A percentile compares a stretch with the other conserved stretches of the same genome.
phyloP scores from a whole-genome alignment of 2,888 invertebrate genomes.

The Acleris laterana region DNA sequence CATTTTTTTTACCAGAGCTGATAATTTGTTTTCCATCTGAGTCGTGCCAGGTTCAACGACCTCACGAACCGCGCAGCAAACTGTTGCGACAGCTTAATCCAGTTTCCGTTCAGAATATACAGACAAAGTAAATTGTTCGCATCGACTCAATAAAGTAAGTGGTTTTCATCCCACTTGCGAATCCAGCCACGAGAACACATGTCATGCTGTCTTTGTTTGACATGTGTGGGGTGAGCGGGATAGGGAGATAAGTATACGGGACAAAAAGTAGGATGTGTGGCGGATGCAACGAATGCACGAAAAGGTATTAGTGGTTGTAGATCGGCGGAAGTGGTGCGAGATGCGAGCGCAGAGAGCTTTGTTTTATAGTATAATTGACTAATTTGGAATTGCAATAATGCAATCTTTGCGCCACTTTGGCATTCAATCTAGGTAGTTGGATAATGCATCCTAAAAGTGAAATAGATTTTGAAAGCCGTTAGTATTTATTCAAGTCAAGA shows the following conservation, averaged over 20 bases:
- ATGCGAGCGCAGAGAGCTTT: conserved; percentile 1
- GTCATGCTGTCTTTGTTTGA: conserved; percentile 14
- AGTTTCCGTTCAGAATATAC: conserved; percentile 21
- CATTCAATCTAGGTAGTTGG: too few species aligned
- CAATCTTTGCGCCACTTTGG: too few species aligned
- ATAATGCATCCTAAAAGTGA: too few species aligned
- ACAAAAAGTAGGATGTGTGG: neutral
- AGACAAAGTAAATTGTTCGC: conserved; percentile 29
- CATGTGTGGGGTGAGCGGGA: conserved; percentile 6
- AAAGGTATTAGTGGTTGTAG: conserved; percentile 49
- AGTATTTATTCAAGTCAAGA: too few species aligned
- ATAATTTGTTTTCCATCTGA: too few species aligned
- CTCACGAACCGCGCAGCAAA: neutral
- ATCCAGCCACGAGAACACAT: neutral
- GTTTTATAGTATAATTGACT: neutral
- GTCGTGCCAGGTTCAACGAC: too few species aligned
- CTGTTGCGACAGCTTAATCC: conserved; percentile 14
- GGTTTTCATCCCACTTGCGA: neutral
- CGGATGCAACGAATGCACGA: conserved; percentile 46
- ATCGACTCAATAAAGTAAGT: conserved; percentile 27
- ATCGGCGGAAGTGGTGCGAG: conserved; percentile 29
- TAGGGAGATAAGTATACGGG: conserved; percentile 3
- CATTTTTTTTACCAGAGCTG: too few species aligned
- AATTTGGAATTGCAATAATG: too few species aligned
- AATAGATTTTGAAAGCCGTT: too few species aligned